Percentiles rank a stretch among this genome's conserved stretches.
These are phyloP conservation scores for Drosophila tanythrix DNA, from an alignment of 2,888 invertebrate genomes.

Conservation along the genomic window DNA sequence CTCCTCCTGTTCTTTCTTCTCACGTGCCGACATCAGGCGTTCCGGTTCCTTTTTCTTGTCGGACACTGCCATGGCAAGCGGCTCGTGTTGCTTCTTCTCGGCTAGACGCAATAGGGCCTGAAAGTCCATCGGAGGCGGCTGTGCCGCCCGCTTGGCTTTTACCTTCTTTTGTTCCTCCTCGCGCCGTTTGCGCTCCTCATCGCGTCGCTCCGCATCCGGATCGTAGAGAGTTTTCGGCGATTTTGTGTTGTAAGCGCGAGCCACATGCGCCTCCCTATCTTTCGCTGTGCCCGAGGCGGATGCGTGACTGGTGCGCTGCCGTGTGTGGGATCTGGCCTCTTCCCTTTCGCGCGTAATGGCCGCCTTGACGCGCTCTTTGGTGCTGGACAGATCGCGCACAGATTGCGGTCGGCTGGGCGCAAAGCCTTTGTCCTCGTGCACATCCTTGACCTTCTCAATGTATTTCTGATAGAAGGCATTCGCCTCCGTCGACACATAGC, in stretches of 20 bases:
- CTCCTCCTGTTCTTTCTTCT: slow-evolving; percentile 90
- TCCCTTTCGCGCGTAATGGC: slow-evolving; percentile 90
- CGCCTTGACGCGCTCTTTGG: slow-evolving; percentile 91
- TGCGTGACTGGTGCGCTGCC: slow-evolving; percentile 73
- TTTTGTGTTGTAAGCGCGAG: slow-evolving; percentile 66
- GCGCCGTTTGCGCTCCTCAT: slow-evolving; percentile 79
- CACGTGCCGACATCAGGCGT: slow-evolving; percentile 92
- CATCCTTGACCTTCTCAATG: slow-evolving; percentile 89
- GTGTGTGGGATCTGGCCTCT: slow-evolving; percentile 88
- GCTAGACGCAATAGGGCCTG: slow-evolving; percentile 92
- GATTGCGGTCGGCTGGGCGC: slow-evolving; percentile 85
- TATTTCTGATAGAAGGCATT: slow-evolving; percentile 93
- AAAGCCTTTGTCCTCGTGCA: slow-evolving; percentile 89
- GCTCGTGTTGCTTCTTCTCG: slow-evolving; percentile 93
- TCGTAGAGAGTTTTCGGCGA: slow-evolving; percentile 82
- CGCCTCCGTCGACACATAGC: slow-evolving; percentile 94
- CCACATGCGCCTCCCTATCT: slow-evolving; percentile 40
- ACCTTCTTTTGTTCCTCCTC: slow-evolving; percentile 85
- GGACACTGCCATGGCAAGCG: slow-evolving; percentile 86
- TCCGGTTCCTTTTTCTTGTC: slow-evolving; percentile 87
- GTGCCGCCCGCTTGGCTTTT: slow-evolving; percentile 86
- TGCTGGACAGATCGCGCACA: slow-evolving; percentile 85
- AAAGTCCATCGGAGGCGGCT: slow-evolving; percentile 92
- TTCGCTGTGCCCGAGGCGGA: slow-evolving; percentile 6
- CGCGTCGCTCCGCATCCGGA: slow-evolving; percentile 74